Conservation (phyloP, 2,797 vertebrate species). For the Vultur gryphus region DNA sequence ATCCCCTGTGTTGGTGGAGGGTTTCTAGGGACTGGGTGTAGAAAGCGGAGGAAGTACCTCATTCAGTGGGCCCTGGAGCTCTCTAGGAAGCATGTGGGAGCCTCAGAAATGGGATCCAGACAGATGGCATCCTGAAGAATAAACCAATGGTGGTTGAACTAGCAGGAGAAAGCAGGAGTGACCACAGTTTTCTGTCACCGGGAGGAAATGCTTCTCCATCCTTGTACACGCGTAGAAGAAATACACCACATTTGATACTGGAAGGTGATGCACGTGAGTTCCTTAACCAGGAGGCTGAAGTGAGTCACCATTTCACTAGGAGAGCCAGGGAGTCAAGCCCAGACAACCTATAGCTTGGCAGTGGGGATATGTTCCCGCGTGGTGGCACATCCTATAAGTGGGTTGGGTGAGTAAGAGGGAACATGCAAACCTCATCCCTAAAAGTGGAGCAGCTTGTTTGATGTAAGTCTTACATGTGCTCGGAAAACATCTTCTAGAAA, state of each 20-base stretch:
- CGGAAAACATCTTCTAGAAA: not conserved
- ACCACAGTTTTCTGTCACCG: not conserved
- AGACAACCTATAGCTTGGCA: slow-evolving; percentile 7
- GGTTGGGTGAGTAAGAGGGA: not conserved
- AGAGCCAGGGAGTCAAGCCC: not conserved
- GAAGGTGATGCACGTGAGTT: not conserved
- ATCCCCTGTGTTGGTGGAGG: not conserved
- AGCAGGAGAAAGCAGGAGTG: not conserved
- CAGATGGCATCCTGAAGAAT: not conserved
- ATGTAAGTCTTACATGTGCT: not conserved
- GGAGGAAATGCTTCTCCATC: not conserved
- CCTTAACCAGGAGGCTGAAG: not conserved
- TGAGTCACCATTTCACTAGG: not conserved
- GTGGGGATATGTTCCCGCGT: not conserved
- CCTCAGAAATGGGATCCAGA: not conserved
- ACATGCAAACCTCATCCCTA: not conserved
- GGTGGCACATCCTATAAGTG: not conserved
- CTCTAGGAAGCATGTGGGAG: not conserved
- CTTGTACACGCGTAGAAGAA: not conserved
- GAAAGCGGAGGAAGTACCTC: not conserved
- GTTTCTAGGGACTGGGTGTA: not conserved
- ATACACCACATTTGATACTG: not conserved
- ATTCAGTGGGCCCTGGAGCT: not conserved
- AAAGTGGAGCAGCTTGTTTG: not conserved
- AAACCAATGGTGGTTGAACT: not conserved